Evolutionary conservation across 2,888 invertebrate species (phyloP).

Genomic region (Tanaodytes sp.): DNA sequence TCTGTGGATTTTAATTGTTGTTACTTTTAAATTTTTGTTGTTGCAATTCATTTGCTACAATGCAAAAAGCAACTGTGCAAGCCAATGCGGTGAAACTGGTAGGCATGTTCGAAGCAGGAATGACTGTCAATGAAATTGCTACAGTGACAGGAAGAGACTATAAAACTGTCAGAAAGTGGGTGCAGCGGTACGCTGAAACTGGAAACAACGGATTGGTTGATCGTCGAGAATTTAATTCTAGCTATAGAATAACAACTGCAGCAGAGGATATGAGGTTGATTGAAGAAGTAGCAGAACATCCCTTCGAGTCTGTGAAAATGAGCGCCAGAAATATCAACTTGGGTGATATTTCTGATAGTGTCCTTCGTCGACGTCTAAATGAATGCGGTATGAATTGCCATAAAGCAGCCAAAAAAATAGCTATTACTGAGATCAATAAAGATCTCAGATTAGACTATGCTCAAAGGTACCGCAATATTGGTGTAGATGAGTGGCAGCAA

Average conservation of each 20-base stretch:
- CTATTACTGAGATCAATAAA: not conserved
- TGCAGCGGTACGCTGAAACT: not conserved
- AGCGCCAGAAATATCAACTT: not conserved
- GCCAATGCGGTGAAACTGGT: too few relatives aligned
- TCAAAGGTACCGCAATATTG: not conserved
- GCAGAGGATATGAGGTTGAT: not conserved
- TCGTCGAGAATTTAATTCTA: too few relatives aligned
- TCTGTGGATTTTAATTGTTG: too few relatives aligned
- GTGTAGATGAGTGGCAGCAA: not conserved
- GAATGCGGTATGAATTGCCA: not conserved
- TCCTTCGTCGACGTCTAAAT: not conserved
- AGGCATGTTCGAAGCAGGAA: too few relatives aligned
- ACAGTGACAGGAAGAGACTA: too few relatives aligned
- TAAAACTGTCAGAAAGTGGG: not conserved
- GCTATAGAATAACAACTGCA: not conserved
- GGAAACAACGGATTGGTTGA: not conserved
- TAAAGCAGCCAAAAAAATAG: slow-evolving; percentile 1
- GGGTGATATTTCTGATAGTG: not conserved
- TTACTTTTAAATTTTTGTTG: too few relatives aligned
- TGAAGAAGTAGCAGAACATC: not conserved
- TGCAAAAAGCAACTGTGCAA: too few relatives aligned
- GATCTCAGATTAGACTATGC: not conserved
- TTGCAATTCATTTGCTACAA: too few relatives aligned
- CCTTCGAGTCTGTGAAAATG: not conserved
- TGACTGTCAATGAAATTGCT: too few relatives aligned